Percentiles rank a stretch among this genome's conserved stretches.
These are phyloP conservation scores for Casuarius casuarius DNA, from an alignment of 2,113 vertebrate species.

Conservation along the genomic window DNA sequence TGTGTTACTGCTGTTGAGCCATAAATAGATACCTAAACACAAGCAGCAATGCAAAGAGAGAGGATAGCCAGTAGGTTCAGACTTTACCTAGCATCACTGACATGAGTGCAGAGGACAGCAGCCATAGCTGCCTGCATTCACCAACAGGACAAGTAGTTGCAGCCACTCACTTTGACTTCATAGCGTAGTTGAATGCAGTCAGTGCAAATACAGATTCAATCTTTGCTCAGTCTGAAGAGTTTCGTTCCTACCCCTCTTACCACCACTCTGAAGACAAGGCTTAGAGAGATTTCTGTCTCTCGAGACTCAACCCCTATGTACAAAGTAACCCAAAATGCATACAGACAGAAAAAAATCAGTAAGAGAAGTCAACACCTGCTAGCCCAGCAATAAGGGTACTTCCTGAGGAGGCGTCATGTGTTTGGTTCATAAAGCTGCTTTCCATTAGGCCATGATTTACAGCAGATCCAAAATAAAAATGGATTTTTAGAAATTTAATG, in stretches of 20 bases:
- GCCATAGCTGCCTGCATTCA: fast-evolving
- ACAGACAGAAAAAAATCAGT: background rate
- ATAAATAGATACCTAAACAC: background rate
- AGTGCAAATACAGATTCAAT: background rate
- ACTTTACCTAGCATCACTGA: background rate
- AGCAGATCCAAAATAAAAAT: background rate
- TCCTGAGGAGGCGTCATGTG: background rate
- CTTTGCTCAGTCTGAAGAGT: background rate
- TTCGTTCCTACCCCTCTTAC: background rate
- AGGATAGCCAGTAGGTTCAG: background rate
- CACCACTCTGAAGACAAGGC: background rate
- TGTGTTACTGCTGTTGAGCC: background rate
- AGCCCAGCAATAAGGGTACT: fast-evolving
- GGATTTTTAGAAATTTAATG: background rate
- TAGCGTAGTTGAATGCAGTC: fast-evolving
- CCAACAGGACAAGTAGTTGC: fast-evolving
- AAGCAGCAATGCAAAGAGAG: background rate
- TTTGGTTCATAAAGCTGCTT: background rate
- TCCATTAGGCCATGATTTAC: background rate
- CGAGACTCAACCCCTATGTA: background rate
- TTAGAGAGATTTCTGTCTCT: background rate
- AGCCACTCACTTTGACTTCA: background rate
- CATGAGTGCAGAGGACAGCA: background rate
- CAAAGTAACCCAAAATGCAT: background rate
- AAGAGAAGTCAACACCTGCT: background rate